Evolutionary conservation across 2,888 invertebrate species (phyloP), one percentile per base, ranked within the genome.

Genomic region (Parnassius smintheus): DNA sequence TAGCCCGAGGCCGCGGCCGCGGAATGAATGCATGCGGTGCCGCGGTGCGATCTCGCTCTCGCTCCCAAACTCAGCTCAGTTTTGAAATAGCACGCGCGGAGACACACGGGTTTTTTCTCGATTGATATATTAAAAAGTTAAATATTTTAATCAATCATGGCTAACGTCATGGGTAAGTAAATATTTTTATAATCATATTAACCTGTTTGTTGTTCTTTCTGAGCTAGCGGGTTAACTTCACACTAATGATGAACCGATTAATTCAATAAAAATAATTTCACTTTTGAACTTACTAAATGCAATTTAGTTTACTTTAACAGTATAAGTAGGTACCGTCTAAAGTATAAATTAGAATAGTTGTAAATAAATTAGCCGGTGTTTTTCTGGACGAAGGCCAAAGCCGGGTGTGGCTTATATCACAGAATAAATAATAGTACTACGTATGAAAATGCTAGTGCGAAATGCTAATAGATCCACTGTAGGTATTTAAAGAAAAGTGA

Each of bases 81-180:
- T 75, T 77, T 71, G 75, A 76, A 83, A 77, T 78, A 81, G 82
- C 79, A 71, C 70, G 77, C 81, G 73, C 64, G 62, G 67, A 66
- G 78, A 70, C 77, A 70, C 70, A 82, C 83, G 81, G 52, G 41
- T 52, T 52, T 75, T 66, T 64, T 57, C 62, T 66, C 65, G 63
- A 68, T 69, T 61, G 70, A 68, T 52, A 75, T 48, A 75, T 77
- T 76, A 75, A 70, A 67, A 77, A 75, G 71, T 73, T 75, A 70
- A 67, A 61, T 63, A 66, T 49, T 62, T 68, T 65, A 59, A 63
- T 49, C 59, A 76, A 86, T 71, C 81, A 91, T 91, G 90, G 77
- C 89, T 70, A 88, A 90, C 78, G 71, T 88, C 69, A 78, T 91
- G 78, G 91, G 91, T 91, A 70, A 88, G 90, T 58, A 61, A 61